phyloP scores from a whole-genome alignment of 1,140 invertebrate species.

The Diorhabda sublineata region DNA sequence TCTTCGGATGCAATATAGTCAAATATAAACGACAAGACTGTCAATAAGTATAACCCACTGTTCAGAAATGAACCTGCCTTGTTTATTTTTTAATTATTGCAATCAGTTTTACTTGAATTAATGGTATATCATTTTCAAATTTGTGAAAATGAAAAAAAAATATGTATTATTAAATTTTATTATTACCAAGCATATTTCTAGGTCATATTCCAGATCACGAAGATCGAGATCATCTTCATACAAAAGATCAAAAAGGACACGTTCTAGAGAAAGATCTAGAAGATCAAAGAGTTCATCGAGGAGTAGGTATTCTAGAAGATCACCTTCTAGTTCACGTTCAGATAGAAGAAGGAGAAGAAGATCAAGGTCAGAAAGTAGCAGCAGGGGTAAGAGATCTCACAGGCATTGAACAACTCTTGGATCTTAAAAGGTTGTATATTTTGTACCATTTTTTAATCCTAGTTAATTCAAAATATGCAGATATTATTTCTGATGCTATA shows the following conservation, averaged over 20 bases:
- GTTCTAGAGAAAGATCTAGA: constrained; percentile 23
- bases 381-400: constrained; percentile 43
- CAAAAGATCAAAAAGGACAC: constrained; percentile 15
- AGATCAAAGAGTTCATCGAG: constrained; percentile 23
- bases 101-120: too few relatives aligned
- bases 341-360: constrained; percentile 21
- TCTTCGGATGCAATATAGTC: too few relatives aligned
- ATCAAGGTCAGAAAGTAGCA: constrained; percentile 34
- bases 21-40: too few relatives aligned
- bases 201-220: constrained; percentile 20
- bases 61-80: too few relatives aligned
- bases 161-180: too few relatives aligned
- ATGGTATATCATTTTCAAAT: too few relatives aligned
- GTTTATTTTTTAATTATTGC: too few relatives aligned
- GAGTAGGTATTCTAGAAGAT: constrained; percentile 20
- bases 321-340: constrained; percentile 23
- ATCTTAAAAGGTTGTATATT: constrained; percentile 31
- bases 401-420: constrained; percentile 34
- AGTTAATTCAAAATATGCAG: constrained; percentile 13
- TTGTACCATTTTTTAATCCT: constrained; percentile 7
- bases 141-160: too few relatives aligned
- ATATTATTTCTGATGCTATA: neutral
- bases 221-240: constrained; percentile 20
- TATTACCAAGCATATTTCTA: neutral
- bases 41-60: too few relatives aligned